Percentiles rank a stretch among this genome's conserved stretches.
These are phyloP conservation scores for Brienomyrus brachyistius DNA, from an alignment of 2,113 vertebrate species.

Conservation along the genomic window DNA sequence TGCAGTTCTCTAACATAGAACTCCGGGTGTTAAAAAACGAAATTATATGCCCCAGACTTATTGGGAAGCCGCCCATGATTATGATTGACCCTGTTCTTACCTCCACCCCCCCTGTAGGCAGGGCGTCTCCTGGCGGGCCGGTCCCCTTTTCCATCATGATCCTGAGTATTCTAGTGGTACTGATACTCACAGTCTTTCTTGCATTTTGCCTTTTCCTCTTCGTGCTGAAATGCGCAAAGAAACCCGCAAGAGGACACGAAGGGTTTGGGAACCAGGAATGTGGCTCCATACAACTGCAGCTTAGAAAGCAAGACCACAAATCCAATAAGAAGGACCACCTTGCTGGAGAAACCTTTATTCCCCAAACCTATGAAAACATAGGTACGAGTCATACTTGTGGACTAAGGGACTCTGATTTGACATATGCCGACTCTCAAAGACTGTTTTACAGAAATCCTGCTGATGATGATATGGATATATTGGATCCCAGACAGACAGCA, in stretches of 20 bases:
- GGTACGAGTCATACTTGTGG: slow-evolving; percentile 91
- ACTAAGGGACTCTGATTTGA: slow-evolving; percentile 84
- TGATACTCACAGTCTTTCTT: slow-evolving; percentile 93
- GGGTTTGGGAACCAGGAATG: slow-evolving; percentile 85
- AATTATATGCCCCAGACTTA: slow-evolving; percentile 86
- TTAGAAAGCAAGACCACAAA: slow-evolving; percentile 81
- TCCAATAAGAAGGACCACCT: slow-evolving; percentile 79
- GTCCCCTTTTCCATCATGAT: slow-evolving; percentile 96
- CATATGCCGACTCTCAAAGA: slow-evolving; percentile 81
- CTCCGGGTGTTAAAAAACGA: slow-evolving; percentile 88
- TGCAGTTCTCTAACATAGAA: slow-evolving; percentile 88
- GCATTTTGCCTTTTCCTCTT: slow-evolving; percentile 96
- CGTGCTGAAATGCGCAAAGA: slow-evolving; percentile 89
- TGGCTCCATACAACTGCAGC: slow-evolving; percentile 82
- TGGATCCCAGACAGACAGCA: slow-evolving; percentile 78
- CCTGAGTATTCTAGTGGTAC: slow-evolving; percentile 90
- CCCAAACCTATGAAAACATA: slow-evolving; percentile 95
- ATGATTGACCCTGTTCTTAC: slow-evolving; percentile 70
- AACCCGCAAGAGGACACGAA: slow-evolving; percentile 80
- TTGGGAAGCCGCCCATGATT: slow-evolving; percentile 75
- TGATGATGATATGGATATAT: slow-evolving; percentile 83
- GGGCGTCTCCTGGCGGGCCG: slow-evolving; percentile 82
- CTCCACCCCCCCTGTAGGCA: slow-evolving; percentile 74
- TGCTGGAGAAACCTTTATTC: slow-evolving; percentile 85
- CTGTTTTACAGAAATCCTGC: slow-evolving; percentile 76